These are phyloP conservation scores for Lepidochitona cinerea DNA, from an alignment of 2,888 invertebrate genomes.

Conservation along the genomic window DNA sequence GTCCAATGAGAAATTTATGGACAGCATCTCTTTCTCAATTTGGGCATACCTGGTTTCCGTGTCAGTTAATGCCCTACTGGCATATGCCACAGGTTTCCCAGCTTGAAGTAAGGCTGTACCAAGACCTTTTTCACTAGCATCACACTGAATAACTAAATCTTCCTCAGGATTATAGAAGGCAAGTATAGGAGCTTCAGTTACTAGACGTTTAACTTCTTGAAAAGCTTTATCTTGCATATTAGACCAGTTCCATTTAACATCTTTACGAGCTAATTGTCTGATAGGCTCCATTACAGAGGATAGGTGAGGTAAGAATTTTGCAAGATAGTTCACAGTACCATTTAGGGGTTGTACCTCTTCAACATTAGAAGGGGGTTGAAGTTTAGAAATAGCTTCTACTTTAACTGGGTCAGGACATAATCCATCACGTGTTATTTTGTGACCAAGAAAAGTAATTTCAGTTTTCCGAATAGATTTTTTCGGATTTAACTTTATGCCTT, in stretches of 20 bases:
- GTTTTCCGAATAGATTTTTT: too few relatives aligned
- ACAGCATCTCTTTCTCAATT: constrained; percentile 27
- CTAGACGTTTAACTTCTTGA: background rate
- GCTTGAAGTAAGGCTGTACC: constrained; percentile 12
- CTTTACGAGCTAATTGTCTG: background rate
- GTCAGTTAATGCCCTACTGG: constrained; percentile 12
- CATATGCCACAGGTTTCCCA: constrained; percentile 17
- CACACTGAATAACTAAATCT: background rate
- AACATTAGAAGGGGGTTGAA: background rate
- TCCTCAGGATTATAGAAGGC: background rate
- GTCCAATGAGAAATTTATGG: constrained; percentile 13
- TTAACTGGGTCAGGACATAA: constrained; percentile 5
- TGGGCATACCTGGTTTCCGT: constrained; percentile 18
- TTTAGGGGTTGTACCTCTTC: constrained; percentile 1
- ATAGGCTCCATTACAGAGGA: constrained; percentile 4
- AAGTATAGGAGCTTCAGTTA: background rate
- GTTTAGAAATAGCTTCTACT: constrained; percentile 3
- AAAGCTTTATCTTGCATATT: background rate
- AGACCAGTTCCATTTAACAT: background rate
- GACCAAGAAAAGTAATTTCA: background rate
- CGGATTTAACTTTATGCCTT: too few relatives aligned
- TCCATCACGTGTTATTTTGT: background rate
- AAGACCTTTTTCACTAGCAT: constrained; percentile 11
- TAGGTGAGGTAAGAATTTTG: constrained; percentile 12
- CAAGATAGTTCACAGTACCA: constrained; percentile 13